Evolutionary conservation across 2,888 invertebrate genomes (phyloP), one percentile per base, ranked within the genome.

Genomic region (Hypena proboscidalis): DNA sequence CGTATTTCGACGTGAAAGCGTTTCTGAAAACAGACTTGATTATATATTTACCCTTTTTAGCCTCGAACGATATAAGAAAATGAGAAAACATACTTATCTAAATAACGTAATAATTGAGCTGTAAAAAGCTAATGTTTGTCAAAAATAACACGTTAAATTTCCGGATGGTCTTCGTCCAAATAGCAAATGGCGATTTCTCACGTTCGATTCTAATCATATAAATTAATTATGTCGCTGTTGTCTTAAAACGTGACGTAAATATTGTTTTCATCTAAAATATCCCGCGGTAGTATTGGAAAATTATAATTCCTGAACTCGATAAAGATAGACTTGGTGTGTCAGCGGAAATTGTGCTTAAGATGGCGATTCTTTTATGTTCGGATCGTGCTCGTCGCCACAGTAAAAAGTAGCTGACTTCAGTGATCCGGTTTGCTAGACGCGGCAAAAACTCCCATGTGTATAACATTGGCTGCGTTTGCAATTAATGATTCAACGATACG

Each of bases 331-430:
- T 49, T 47, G 53, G 42, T 39, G 31, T 29, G 44, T 67, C 63
- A 61, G 63, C 72, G 46, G 43, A 52, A 68, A 58, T 67, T 39
- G 43, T 42, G 61, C 73, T 48, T n/a, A 46, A 56, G 53, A 57
- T 54, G 42, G 62, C 73, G 55, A 58, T 68, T 65, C 74, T 67
- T 73, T 72, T 68, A 68, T 68, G 62, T 62, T 49, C 55, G 47
- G 62, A 65, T 58, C 67, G 61, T 67, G 64, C 43, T 56, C 58
- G 44, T 40, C 48, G 59, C 61, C 70, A 50, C 58, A 42, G 63
- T 67, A 68, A 68, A 69, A 69, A 71, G 54, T 60, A 54, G 71
- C 73, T 69, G 71, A 73, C 58, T 57, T 42, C 38, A 52, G 51
- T 54, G 58, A 62, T 51, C 58, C 58, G 54, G 58, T 60, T 62